Conservation (phyloP, 37 sponge, comb jelly and placozoan genomes). For the Crambe crambe region DNA sequence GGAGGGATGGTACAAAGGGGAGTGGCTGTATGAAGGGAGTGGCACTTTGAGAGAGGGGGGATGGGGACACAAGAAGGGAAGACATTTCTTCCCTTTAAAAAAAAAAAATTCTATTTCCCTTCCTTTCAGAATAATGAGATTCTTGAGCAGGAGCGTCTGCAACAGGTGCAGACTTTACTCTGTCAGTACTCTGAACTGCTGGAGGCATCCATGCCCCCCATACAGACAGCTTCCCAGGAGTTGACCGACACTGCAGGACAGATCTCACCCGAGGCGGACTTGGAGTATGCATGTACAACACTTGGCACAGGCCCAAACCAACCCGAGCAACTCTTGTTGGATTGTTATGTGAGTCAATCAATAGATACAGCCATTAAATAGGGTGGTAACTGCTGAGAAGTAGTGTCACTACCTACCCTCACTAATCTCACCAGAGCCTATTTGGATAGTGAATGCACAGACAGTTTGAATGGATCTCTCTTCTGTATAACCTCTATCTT, state of each 20-base stretch:
- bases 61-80: no score
- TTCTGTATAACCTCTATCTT: not conserved
- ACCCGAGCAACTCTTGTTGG: slow-evolving; percentile 72
- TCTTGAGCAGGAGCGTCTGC: slow-evolving; percentile 59
- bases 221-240: slow-evolving; percentile 57
- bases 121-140: slow-evolving; percentile 45
- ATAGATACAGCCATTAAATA: no score
- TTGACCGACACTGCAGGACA: slow-evolving; percentile 9
- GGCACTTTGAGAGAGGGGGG: no score
- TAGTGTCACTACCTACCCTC: no score
- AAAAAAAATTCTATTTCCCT: not conserved
- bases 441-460: no score
- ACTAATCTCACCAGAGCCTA: no score
- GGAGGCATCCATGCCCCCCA: slow-evolving; percentile 35
- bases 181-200: slow-evolving; percentile 58
- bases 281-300: slow-evolving; percentile 37
- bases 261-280: slow-evolving; percentile 45
- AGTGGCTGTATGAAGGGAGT: no score
- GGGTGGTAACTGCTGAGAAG: no score
- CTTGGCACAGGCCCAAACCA: slow-evolving; percentile 72
- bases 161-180: slow-evolving; percentile 46
- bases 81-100: not conserved
- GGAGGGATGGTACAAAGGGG: no score
- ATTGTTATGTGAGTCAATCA: slow-evolving; percentile 55
- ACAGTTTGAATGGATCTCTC: not conserved